These are phyloP conservation scores for Chironomus tepperi DNA, from an alignment of 1,140 invertebrate species.

Conservation along the genomic window DNA sequence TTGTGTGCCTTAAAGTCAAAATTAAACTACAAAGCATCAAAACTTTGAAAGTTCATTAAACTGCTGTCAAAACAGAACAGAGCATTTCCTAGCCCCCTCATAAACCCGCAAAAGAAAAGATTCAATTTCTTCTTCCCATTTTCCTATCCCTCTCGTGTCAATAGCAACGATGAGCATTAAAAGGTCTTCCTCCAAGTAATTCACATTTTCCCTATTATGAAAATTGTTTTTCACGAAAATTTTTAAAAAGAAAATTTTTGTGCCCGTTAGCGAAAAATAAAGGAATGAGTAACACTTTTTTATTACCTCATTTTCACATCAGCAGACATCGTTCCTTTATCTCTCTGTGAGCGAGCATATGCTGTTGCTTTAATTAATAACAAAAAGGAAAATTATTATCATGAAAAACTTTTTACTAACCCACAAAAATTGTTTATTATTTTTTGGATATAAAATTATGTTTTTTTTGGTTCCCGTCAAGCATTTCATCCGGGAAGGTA, in stretches of 20 bases:
- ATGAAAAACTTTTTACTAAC: not conserved
- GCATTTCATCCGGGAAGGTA: too few species aligned
- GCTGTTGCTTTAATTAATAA: not conserved
- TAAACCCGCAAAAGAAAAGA: not conserved
- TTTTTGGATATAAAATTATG: not conserved
- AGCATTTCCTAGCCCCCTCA: too few species aligned
- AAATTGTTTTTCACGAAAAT: not conserved
- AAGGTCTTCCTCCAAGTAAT: not conserved
- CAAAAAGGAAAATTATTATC: not conserved
- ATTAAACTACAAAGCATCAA: too few species aligned
- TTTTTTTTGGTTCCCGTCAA: not conserved
- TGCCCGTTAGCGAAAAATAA: not conserved
- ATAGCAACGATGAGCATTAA: not conserved
- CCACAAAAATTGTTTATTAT: slow-evolving; percentile 1
- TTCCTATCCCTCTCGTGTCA: not conserved
- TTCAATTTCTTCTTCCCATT: not conserved
- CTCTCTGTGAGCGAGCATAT: too few species aligned
- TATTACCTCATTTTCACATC: slow-evolving; percentile 12
- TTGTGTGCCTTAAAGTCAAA: too few species aligned
- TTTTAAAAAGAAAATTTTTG: not conserved
- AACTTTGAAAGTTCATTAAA: too few species aligned
- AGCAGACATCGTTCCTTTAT: not conserved
- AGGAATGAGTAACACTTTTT: not conserved
- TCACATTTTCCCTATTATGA: not conserved
- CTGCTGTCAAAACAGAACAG: too few species aligned